Percentiles rank a stretch among this genome's conserved stretches.
phyloP scores from a whole-genome alignment of 2,113 vertebrate genomes.

The Gopherus flavomarginatus region DNA sequence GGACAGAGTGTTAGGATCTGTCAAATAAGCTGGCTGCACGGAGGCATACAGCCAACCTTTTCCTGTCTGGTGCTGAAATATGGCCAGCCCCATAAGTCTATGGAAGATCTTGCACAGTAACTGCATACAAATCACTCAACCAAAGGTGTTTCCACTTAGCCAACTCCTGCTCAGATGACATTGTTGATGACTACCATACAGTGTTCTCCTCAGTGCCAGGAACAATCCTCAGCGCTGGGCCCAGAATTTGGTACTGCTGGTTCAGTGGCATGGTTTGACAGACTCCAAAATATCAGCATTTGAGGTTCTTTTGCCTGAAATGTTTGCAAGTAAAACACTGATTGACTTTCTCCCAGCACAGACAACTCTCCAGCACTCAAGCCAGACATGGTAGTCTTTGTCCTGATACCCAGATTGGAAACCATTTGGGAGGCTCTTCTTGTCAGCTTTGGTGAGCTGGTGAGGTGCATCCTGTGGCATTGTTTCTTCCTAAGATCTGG shows the following conservation, averaged over 20 bases:
- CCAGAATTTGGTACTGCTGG: fast-evolving
- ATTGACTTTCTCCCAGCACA: background rate
- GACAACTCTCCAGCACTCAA: background rate
- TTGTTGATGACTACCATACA: background rate
- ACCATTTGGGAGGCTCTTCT: background rate
- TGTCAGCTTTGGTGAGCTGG: background rate
- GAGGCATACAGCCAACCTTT: background rate
- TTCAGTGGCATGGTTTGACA: fast-evolving
- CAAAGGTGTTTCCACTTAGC: background rate
- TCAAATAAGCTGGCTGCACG: background rate
- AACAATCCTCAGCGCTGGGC: background rate
- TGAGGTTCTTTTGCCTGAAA: too few species aligned
- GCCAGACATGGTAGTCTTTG: background rate
- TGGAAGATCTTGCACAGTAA: fast-evolving
- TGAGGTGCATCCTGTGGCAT: background rate
- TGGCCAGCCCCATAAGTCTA: background rate
- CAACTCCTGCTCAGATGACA: background rate
- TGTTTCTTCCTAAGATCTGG: background rate
- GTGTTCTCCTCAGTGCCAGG: background rate
- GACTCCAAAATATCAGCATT: background rate
- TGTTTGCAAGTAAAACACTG: background rate
- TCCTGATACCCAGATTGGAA: background rate
- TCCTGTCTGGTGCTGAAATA: background rate
- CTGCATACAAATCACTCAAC: fast-evolving
- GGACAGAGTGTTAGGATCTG: background rate